Evolutionary conservation across 2,113 vertebrate genomes (phyloP).

Genomic region (Chamaetylas fuelleborni): DNA sequence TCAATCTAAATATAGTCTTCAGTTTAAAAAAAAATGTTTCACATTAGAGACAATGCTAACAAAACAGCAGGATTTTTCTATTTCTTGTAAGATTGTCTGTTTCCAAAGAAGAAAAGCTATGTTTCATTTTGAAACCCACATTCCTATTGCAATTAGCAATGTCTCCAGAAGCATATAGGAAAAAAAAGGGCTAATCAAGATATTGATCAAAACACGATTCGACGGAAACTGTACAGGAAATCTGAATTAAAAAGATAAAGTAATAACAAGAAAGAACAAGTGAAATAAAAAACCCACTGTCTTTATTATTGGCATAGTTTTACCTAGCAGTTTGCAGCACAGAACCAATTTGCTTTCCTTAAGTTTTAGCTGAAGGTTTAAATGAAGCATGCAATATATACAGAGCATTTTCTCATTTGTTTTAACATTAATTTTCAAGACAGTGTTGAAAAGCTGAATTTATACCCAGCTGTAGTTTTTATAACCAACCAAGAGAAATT

Average conservation of each 20-base stretch:
- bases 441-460: conserved; percentile 20
- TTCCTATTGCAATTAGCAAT: not conserved
- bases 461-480: not conserved
- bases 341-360: not conserved
- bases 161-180: not conserved
- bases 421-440: conserved; percentile 21
- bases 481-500: conserved; percentile 48
- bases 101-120: not conserved
- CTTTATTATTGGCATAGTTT: not conserved
- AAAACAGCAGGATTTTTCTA: not conserved
- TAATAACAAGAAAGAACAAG: not conserved
- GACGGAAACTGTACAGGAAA: not conserved
- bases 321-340: not conserved
- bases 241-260: not conserved
- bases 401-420: not conserved
- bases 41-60: not conserved
- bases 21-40: not conserved
- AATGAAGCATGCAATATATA: not conserved
- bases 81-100: not conserved
- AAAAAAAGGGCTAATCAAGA: not conserved
- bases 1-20: not conserved
- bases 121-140: not conserved
- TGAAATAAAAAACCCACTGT: not conserved
- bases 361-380: not conserved
- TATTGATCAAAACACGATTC: not conserved